phyloP scores from a whole-genome alignment of 2,888 invertebrate species.

The Mellilla xanthometata region DNA sequence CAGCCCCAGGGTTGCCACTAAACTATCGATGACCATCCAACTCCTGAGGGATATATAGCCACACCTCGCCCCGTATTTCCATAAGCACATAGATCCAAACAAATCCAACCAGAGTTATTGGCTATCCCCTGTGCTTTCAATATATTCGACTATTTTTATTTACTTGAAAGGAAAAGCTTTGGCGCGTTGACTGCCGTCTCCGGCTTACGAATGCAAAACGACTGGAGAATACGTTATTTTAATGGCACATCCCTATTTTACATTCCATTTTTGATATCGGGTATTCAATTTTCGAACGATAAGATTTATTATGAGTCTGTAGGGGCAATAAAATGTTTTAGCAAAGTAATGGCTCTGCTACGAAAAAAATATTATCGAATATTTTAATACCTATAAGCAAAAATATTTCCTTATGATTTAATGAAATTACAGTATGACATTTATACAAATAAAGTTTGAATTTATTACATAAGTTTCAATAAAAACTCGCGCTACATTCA shows the following conservation, averaged over 20 bases:
- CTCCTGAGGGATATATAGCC: constrained; percentile 42
- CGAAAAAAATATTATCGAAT: too few species aligned
- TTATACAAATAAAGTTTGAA: too few species aligned
- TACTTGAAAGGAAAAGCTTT: constrained; percentile 61
- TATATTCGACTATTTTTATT: constrained; percentile 76
- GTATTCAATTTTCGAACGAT: constrained; percentile 1
- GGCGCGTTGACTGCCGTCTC: constrained; percentile 48
- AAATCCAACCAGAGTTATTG: constrained; percentile 71
- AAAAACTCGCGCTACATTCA: constrained; percentile 3
- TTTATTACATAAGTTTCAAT: background rate
- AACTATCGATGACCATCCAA: constrained; percentile 48
- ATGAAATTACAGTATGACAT: too few species aligned
- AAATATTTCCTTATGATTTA: too few species aligned
- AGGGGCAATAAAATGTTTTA: too few species aligned
- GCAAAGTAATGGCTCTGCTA: too few species aligned
- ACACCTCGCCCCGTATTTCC: constrained; percentile 56
- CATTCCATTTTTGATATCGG: constrained; percentile 23
- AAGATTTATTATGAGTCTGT: background rate
- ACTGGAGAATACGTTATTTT: constrained; percentile 62
- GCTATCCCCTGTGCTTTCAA: constrained; percentile 70
- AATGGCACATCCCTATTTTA: constrained; percentile 40
- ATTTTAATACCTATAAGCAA: too few species aligned
- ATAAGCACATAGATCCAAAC: constrained; percentile 67
- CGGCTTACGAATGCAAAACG: constrained; percentile 54
- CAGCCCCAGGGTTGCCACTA: constrained; percentile 38